Conservation (phyloP, 2,888 invertebrate species). For the Iphiclides podalirius region DNA sequence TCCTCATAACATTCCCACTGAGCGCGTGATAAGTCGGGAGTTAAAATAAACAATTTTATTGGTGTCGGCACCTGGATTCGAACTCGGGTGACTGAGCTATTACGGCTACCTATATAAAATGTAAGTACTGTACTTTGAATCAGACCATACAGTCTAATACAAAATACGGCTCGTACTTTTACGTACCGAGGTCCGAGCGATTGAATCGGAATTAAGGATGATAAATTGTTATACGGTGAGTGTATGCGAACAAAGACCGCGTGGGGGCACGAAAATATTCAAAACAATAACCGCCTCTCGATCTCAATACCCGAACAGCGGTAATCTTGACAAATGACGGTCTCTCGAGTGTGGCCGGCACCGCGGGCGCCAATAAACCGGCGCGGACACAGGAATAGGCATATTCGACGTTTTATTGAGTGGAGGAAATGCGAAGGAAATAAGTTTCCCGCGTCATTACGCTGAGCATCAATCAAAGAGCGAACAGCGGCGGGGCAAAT, state of each 20-base stretch:
- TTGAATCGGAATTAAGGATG: constrained; percentile 15
- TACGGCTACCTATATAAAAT: too few relatives aligned
- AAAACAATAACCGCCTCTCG: constrained; percentile 76
- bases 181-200: neutral
- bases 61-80: too few relatives aligned
- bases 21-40: too few relatives aligned
- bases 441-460: constrained; percentile 76
- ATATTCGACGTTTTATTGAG: constrained; percentile 78
- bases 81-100: too few relatives aligned
- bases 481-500: constrained; percentile 47
- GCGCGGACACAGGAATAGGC: constrained; percentile 73
- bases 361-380: constrained; percentile 70
- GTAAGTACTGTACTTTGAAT: too few relatives aligned
- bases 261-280: constrained; percentile 64
- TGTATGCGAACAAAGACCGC: constrained; percentile 33
- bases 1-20: too few relatives aligned
- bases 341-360: constrained; percentile 68
- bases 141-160: neutral
- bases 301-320: constrained; percentile 70
- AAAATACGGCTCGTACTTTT: neutral
- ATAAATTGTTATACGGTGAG: constrained; percentile 33
- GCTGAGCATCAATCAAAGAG: constrained; percentile 72
- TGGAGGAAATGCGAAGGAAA: constrained; percentile 77
- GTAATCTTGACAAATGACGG: constrained; percentile 79
- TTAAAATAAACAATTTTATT: too few relatives aligned